Percentiles rank a stretch among this genome's conserved stretches.
These are phyloP conservation scores for Pogonognathellus flavescens DNA, from an alignment of 1,140 invertebrate genomes.

Conservation along the genomic window DNA sequence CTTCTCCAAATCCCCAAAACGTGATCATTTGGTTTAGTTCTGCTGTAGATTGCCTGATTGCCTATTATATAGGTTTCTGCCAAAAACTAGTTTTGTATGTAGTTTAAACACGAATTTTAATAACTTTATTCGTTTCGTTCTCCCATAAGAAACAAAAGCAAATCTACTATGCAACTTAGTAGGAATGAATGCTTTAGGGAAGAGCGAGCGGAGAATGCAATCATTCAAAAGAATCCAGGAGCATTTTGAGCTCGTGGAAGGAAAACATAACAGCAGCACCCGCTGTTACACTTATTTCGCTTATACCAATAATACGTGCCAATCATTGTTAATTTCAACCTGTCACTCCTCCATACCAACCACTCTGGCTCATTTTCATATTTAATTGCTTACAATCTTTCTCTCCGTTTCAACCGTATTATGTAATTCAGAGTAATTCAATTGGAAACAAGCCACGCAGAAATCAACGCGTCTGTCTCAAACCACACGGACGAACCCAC, in stretches of 20 bases:
- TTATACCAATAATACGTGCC: slow-evolving; percentile 33
- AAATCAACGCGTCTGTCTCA: slow-evolving; percentile 41
- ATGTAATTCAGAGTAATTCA: slow-evolving; percentile 37
- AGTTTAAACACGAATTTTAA: slow-evolving; percentile 1
- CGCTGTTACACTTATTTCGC: slow-evolving; percentile 45
- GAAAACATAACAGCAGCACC: slow-evolving; percentile 32
- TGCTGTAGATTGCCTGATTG: too few relatives aligned
- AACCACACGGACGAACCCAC: too few relatives aligned
- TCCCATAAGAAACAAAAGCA: not conserved
- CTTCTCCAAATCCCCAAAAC: too few relatives aligned
- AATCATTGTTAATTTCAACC: slow-evolving; percentile 49
- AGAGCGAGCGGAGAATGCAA: not conserved
- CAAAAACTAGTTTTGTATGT: slow-evolving; percentile 5
- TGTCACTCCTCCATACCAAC: slow-evolving; percentile 11
- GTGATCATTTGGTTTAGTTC: too few relatives aligned
- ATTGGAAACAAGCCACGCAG: slow-evolving; percentile 43
- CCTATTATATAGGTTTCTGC: not conserved
- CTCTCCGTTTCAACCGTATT: not conserved
- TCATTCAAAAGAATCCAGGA: slow-evolving; percentile 19
- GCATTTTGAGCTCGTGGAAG: slow-evolving; percentile 27
- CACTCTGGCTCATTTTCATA: slow-evolving; percentile 33
- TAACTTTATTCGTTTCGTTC: slow-evolving; percentile 7
- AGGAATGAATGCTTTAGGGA: slow-evolving; percentile 7
- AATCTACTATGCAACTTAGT: not conserved
- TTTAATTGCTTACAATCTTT: slow-evolving; percentile 23